A percentile compares a stretch with the other conserved stretches of the same genome.
phyloP scores from a whole-genome alignment of 2,113 vertebrate species.

The Hippopotamus amphibius region DNA sequence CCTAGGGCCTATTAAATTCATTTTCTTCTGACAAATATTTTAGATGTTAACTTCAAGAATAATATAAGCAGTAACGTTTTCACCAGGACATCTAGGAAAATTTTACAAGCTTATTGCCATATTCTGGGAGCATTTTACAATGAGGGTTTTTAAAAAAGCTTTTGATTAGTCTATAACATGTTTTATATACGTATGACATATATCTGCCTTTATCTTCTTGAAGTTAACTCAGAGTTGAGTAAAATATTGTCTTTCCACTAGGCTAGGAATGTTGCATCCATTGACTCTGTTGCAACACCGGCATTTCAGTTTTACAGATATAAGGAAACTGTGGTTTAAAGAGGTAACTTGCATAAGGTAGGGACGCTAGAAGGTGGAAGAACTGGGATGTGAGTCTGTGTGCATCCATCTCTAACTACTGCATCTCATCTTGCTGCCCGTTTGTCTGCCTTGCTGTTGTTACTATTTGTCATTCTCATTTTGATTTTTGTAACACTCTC shows the following conservation, averaged over 20 bases:
- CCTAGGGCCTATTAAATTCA: background rate
- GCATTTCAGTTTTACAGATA: background rate
- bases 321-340: conserved; percentile 9
- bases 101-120: conserved; percentile 7
- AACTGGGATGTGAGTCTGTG: background rate
- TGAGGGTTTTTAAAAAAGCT: background rate
- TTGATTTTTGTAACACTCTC: conserved; percentile 13
- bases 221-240: background rate
- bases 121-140: background rate
- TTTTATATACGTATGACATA: background rate
- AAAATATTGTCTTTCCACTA: conserved; percentile 33
- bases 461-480: background rate
- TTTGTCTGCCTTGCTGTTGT: background rate
- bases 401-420: background rate
- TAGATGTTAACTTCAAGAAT: background rate
- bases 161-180: background rate
- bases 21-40: conserved; percentile 11
- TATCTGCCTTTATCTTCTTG: background rate
- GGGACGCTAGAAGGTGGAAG: background rate
- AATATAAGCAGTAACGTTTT: background rate
- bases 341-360: background rate
- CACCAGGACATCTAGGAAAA: background rate
- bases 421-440: background rate
- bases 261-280: background rate
- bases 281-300: background rate